These are phyloP conservation scores for Fulica atra DNA, from an alignment of 2,113 vertebrate genomes.

Conservation along the genomic window DNA sequence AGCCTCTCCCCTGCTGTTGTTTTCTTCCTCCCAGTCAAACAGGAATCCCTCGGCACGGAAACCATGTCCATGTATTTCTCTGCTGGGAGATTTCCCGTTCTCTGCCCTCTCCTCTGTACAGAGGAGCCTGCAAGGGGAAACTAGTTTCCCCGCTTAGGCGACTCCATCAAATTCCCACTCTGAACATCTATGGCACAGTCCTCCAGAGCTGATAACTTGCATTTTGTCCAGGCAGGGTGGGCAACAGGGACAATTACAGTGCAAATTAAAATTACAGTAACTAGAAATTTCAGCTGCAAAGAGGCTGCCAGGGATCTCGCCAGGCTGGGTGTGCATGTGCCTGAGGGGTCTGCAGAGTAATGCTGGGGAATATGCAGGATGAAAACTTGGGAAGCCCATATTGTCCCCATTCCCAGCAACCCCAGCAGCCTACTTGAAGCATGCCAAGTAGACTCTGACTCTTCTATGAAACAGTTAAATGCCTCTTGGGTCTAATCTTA, in stretches of 20 bases:
- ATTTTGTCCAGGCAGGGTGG: background rate
- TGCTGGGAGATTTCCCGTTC: background rate
- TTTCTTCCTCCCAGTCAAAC: slow-evolving; percentile 34
- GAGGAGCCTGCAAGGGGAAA: background rate
- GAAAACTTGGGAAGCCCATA: rapidly evolving
- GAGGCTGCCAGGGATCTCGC: background rate
- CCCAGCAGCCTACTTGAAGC: background rate
- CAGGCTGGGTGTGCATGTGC: too few species aligned
- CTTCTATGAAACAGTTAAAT: background rate
- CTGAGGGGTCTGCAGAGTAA: background rate
- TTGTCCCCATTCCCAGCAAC: background rate
- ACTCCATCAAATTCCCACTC: background rate
- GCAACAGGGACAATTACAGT: background rate
- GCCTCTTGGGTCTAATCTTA: background rate
- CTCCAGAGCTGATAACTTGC: background rate
- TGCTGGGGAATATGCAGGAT: background rate
- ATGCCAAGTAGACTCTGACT: background rate
- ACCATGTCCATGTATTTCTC: background rate
- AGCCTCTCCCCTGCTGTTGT: slow-evolving; percentile 4
- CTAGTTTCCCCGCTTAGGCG: background rate
- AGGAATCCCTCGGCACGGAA: background rate
- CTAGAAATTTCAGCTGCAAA: background rate
- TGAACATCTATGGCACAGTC: background rate
- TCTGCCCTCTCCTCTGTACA: background rate
- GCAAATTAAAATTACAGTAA: background rate